Base-by-base conservation (phyloP, 2,797 vertebrate genomes). In the Sebastes hubbsi region DNA sequence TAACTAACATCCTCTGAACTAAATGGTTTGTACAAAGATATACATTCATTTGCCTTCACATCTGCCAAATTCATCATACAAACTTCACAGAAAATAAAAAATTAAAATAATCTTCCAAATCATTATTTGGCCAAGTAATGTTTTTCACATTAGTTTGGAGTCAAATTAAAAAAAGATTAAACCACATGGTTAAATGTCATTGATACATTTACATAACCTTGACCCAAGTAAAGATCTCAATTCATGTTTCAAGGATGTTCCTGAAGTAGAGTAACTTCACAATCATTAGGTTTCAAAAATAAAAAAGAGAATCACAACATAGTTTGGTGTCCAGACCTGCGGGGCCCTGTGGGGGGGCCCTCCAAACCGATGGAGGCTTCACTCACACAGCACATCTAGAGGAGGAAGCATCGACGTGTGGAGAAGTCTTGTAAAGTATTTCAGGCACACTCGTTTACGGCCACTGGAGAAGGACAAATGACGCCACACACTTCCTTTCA, bases 1-100 rank as follows among this genome's bases (percentile, higher is more conserved):
- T 96, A 94, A 95, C 97, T 98, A 97, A 96, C 94, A 97, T 95
- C 96, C 96, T 97, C 97, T 97, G 94, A 97, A 96, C 96, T 96
- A 95, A 95, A 94, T 91, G 88, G 92, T 97, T 95, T 97, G 96
- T 97, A 95, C 97, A 96, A 97, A 96, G 96, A 97, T 96, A 97
- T 96, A 97, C 97, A 97, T 97, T 96, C 95, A 95, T 92, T 93
- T 95, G 94, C 95, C 93, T 95, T 95, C 94, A 95, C 91, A 92
- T 94, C 86, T 92, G 91, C 94, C 94, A 95, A 93, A 93, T 94
- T 94, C 81, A 93, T 90, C 81, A 90, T 76, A 87, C 87, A 89
- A 90, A 86, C 81, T 77, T 84, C 71, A 90, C 77, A 88, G 84
- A 91, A 86, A 91, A 74, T 6, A 61, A 83, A 83, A 74, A 38